Evolutionary conservation across 2,888 invertebrate species (phyloP), one percentile per base, ranked within the genome.

Genomic region (Neria commutata): DNA sequence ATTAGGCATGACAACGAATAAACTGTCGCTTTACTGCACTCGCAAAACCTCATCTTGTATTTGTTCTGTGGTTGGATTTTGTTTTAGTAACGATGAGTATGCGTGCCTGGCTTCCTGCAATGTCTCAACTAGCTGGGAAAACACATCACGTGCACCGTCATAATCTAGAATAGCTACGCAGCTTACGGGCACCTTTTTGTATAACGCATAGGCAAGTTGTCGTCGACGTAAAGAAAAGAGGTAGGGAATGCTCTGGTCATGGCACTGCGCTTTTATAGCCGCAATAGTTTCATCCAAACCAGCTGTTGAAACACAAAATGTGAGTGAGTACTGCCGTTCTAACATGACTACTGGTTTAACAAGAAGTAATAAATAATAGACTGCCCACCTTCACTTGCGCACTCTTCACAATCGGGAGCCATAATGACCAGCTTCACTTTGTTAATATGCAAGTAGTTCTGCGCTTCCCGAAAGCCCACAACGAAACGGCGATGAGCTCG

Each of bases 131-230:
- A 82, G 45, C 34, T 74, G 58, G 8, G 63, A 55, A 50, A 68
- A 77, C 4, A 59, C 69, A 5, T 75, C 87, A 75, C 88, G 86
- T 21, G 84, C 83, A 3, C 88, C 88, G 73, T 88, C 86, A 68
- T 85, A 87, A 74, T 86, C 86, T 62, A 88, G 79, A 47, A 89
- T 79, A 11, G 86, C 88, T 37, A 88, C 83, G 61, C 86, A 86
- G 68, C 87, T 86, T 58, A 88, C 84, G 3, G 86, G 86, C 5
- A 85, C 84, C 54, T 85, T 85, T 69, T 86, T 87, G 54, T 83
- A 82, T 40, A 87, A 82, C 1, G 85, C 79, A 67, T 84, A 82
- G 1, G 88, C 87, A 16, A 89, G 71, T 58, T 85, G 81, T 26
- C 85, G 80, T 6, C 87, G 81, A 17, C 82, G 83, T 21, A 88